A percentile compares a stretch with the other conserved stretches of the same genome.
phyloP scores from a whole-genome alignment of 2,797 vertebrate species.

The Agapornis canus region DNA sequence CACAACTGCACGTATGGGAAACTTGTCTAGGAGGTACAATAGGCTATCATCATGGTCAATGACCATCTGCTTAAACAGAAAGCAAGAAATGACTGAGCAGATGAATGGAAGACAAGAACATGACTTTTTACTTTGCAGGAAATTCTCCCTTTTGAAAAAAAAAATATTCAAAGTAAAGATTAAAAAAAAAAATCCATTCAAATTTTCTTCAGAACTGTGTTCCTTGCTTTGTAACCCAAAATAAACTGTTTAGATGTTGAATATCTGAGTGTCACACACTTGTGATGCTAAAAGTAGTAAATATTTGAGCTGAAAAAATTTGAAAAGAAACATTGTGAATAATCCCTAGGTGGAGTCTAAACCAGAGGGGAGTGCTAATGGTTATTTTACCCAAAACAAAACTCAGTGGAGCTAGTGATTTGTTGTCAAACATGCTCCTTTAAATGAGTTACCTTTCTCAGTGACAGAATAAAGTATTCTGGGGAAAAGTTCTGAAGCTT shows the following conservation, averaged over 20 bases:
- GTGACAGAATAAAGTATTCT: neutral
- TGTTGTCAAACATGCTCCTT: neutral
- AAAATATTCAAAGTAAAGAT: neutral
- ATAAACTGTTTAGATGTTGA: neutral
- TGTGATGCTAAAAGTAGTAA: neutral
- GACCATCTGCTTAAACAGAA: neutral
- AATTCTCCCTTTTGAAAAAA: neutral
- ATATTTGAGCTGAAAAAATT: neutral
- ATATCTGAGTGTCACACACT: neutral
- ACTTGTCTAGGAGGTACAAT: neutral
- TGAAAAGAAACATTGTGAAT: neutral
- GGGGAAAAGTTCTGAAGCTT: neutral
- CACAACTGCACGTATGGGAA: neutral
- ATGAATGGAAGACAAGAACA: neutral
- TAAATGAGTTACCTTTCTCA: neutral
- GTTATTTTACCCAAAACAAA: neutral
- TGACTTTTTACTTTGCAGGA: neutral
- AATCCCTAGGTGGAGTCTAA: neutral
- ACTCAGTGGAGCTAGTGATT: neutral
- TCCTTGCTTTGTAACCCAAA: neutral
- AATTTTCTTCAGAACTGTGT: neutral
- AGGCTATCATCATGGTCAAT: neutral
- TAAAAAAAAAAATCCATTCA: rapidly evolving
- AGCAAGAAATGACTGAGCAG: neutral
- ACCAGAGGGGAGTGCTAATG: neutral